A percentile compares a stretch with the other conserved stretches of the same genome.
phyloP scores from a whole-genome alignment of 2,113 vertebrate genomes.

The Hystrix brachyura region DNA sequence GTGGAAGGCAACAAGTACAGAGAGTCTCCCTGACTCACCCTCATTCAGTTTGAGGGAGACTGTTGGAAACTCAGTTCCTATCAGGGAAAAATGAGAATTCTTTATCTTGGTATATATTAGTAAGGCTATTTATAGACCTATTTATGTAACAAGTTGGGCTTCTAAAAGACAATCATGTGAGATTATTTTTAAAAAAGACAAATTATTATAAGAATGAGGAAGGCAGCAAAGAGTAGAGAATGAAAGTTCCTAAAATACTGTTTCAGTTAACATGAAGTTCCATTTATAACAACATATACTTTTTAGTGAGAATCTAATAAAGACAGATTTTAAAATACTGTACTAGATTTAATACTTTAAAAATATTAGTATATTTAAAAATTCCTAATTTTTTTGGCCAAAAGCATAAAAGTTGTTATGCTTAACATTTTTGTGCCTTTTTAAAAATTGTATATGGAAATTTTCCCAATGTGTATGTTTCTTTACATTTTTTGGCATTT shows the following conservation, averaged over 20 bases:
- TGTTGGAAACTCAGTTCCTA: constrained; percentile 68
- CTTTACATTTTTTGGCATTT: constrained; percentile 74
- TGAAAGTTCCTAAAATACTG: not conserved
- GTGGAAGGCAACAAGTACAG: constrained; percentile 23
- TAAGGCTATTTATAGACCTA: constrained; percentile 68
- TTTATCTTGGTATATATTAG: constrained; percentile 77
- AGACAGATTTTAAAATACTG: not conserved
- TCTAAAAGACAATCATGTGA: constrained; percentile 53
- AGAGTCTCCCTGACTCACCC: constrained; percentile 54
- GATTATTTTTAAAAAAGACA: not conserved
- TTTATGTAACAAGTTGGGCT: constrained; percentile 68
- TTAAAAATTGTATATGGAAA: constrained; percentile 69
- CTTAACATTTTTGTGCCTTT: constrained; percentile 57
- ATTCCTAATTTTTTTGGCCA: constrained; percentile 66
- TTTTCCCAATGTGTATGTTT: constrained; percentile 57
- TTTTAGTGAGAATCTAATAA: constrained; percentile 12
- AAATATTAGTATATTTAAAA: constrained; percentile 16
- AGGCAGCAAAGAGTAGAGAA: not conserved
- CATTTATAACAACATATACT: not conserved
- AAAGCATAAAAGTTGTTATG: not conserved
- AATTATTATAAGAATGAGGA: not conserved
- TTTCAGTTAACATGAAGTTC: not conserved
- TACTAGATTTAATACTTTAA: not conserved
- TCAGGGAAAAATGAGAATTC: constrained; percentile 79
- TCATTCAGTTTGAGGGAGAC: constrained; percentile 58